These are phyloP conservation scores for Baryphthengus martii DNA, from an alignment of 2,113 vertebrate species.

Conservation along the genomic window DNA sequence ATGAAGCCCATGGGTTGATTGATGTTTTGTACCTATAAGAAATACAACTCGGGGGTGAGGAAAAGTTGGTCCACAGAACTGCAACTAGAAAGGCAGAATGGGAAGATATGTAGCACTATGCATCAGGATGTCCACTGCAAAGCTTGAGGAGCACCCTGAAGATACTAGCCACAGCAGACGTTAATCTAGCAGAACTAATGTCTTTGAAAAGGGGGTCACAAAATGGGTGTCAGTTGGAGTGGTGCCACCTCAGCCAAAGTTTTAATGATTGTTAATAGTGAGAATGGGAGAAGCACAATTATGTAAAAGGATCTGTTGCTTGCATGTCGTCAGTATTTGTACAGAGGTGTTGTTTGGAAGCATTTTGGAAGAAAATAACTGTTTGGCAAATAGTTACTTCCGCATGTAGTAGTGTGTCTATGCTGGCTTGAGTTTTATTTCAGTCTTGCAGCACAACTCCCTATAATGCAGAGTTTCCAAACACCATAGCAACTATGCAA, in stretches of 20 bases:
- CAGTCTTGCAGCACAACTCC: not conserved
- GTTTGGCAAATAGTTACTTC: not conserved
- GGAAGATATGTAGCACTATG: not conserved
- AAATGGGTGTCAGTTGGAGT: not conserved
- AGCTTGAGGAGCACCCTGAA: not conserved
- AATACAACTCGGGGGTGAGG: not conserved
- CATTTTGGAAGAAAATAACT: not conserved
- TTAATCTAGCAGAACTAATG: not conserved
- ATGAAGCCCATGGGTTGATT: rapidly evolving
- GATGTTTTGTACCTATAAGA: not conserved
- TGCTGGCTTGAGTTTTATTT: not conserved
- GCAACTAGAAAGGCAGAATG: not conserved
- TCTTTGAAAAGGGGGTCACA: not conserved
- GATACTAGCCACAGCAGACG: not conserved
- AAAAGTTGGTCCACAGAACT: not conserved
- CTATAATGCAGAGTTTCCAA: not conserved
- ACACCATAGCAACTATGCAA: not conserved
- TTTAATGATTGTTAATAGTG: not conserved
- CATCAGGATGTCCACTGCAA: not conserved
- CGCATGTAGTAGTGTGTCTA: not conserved
- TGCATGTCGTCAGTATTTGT: not conserved
- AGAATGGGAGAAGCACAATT: not conserved
- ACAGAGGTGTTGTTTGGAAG: not conserved
- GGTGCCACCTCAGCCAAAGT: not conserved
- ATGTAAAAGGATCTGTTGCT: not conserved